A percentile compares a stretch with the other conserved stretches of the same genome.
These are phyloP conservation scores for Eurosta solidaginis DNA, from an alignment of 1,140 invertebrate species.

Conservation along the genomic window DNA sequence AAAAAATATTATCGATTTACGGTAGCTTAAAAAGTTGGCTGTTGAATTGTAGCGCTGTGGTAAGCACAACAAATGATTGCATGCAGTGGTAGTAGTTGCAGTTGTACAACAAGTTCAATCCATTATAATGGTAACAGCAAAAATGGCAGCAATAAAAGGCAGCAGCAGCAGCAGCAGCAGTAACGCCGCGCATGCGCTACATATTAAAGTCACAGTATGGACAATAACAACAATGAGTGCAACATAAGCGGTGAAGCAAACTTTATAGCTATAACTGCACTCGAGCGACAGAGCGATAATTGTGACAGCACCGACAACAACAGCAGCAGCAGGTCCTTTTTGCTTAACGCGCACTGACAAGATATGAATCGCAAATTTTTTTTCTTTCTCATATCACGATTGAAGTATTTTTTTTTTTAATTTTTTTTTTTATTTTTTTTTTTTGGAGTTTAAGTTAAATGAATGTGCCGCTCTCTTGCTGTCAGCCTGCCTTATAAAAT, in stretches of 20 bases:
- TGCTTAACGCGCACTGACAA: constrained; percentile 17
- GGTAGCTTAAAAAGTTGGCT: constrained; percentile 7
- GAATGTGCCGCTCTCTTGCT: background rate
- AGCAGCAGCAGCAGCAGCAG: background rate
- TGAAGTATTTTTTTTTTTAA: background rate
- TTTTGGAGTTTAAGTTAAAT: too few species aligned
- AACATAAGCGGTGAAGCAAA: background rate
- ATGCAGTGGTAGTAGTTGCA: background rate
- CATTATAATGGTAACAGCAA: background rate
- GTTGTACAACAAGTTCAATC: background rate
- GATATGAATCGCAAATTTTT: constrained; percentile 18
- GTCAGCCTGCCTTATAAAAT: background rate
- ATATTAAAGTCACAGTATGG: background rate
- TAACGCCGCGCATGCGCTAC: background rate
- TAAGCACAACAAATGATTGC: background rate
- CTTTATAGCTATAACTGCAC: background rate
- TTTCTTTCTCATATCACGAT: constrained; percentile 26
- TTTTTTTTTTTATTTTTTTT: background rate
- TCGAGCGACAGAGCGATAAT: background rate
- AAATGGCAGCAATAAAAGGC: background rate
- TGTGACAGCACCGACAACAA: background rate
- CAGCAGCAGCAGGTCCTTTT: background rate
- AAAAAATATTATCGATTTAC: constrained; percentile 10
- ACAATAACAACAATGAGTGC: background rate
- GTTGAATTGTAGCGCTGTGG: background rate